Conservation (phyloP, 2,113 vertebrate species). For the Sus scrofa region DNA sequence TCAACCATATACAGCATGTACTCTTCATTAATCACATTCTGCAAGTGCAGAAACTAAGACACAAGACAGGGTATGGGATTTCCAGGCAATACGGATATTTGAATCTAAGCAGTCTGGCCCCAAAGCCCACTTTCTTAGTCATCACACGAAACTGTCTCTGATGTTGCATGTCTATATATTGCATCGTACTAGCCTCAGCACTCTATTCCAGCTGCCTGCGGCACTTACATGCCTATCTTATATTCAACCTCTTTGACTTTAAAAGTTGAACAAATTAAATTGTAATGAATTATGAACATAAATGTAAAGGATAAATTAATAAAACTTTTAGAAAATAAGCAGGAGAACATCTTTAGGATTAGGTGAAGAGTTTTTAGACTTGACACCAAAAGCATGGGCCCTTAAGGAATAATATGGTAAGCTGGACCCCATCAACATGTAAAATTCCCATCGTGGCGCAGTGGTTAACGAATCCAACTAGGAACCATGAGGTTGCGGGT, state of each 20-base stretch:
- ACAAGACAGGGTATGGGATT: background rate
- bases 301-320: background rate
- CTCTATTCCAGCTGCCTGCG: background rate
- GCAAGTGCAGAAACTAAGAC: background rate
- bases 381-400: slow-evolving; percentile 8
- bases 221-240: background rate
- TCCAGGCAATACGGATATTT: background rate
- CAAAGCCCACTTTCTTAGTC: background rate
- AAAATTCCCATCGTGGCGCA: too few relatives aligned
- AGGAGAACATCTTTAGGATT: background rate
- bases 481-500: too few relatives aligned
- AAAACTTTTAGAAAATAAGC: background rate
- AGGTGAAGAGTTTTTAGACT: background rate
- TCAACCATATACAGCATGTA: background rate
- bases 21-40: background rate
- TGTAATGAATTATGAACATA: background rate
- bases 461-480: too few relatives aligned
- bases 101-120: background rate
- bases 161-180: background rate
- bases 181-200: background rate
- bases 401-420: slow-evolving; percentile 25
- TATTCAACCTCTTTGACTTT: background rate
- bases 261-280: background rate
- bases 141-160: background rate
- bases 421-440: background rate